Base-by-base conservation (phyloP, 92 coral and sea anemone genomes). In the Anthopleura xanthogrammica region DNA sequence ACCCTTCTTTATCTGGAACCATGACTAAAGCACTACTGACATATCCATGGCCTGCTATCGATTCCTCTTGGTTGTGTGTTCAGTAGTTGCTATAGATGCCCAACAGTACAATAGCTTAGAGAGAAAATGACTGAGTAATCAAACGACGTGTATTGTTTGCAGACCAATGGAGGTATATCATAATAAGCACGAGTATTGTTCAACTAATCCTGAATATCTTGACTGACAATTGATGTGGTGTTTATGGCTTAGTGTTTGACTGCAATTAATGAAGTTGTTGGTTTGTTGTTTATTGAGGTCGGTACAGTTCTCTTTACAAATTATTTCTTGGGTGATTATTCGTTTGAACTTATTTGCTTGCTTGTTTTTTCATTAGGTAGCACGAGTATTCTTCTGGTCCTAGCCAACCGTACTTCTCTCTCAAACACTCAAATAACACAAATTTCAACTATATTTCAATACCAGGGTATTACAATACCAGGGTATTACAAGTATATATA, bases 81-180 rank as follows among this genome's bases (percentile, higher is more conserved):
- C 12, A 73, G 57, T 39, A 83, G 86, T 83, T 83, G 86, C 86
- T 83, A 83, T 83, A 82, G 86, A 41, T 57, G 86, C 80, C 73
- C 24, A 52, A 29, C 19, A 22, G 20, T 12, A 77, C 80, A 36
- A 80, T 43, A 68, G 74, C 11, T 7, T 1, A 23, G 74, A 7
- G 16, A 9, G 79, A 2, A 76, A 76, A 76, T 76, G 79, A 76
- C 79, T 43, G 42, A 58, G 80, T 75, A 83, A 75, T 73, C 80
- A 54, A 83, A 75, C 36, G 39, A 16, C 2, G 39, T 50, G 7
- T 46, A 24, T 83, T 83, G 86, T 83, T 83, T 55, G 74, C 10
- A 55, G 10, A 46, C 74, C 77, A 83, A 83, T 83, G 60, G 23
- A 83, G 74, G 9, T 60, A 60, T 75, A 75, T 83, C 80, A n/a